phyloP scores from a whole-genome alignment of 2,113 vertebrate species.

The Sapajus apella region DNA sequence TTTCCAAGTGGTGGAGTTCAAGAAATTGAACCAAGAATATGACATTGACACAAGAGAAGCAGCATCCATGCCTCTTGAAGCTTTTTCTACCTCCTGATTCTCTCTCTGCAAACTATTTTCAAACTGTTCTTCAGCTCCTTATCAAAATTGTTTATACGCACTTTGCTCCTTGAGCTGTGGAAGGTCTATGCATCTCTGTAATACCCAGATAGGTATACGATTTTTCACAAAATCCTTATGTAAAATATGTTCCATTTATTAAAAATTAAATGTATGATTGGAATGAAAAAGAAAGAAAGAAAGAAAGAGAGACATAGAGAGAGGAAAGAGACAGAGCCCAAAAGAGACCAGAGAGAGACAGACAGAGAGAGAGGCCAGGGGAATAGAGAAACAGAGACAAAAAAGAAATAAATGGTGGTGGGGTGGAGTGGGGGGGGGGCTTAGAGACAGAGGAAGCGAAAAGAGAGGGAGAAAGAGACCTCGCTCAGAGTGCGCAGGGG shows the following conservation, averaged over 20 bases:
- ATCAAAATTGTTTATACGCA: constrained; percentile 15
- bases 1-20: no score
- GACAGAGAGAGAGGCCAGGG: neutral
- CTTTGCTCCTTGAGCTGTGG: constrained; percentile 38
- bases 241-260: constrained; percentile 72
- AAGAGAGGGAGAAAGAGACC: neutral
- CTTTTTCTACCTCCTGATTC: neutral
- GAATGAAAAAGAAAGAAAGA: neutral
- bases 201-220: constrained; percentile 51
- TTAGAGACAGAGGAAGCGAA: neutral
- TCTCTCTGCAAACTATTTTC: constrained; percentile 2
- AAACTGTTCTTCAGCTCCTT: neutral
- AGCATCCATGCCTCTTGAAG: constrained; percentile 59
- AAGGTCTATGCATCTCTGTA: constrained; percentile 5
- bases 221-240: constrained; percentile 62
- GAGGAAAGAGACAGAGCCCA: neutral
- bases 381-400: neutral
- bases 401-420: neutral
- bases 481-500: neutral
- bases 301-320: neutral
- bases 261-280: constrained; percentile 71
- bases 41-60: constrained; percentile 88
- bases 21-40: constrained; percentile 85
- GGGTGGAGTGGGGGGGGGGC: neutral
- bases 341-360: neutral